Conservation (phyloP, 2,888 invertebrate species). For the Caenorhabditis becei region DNA sequence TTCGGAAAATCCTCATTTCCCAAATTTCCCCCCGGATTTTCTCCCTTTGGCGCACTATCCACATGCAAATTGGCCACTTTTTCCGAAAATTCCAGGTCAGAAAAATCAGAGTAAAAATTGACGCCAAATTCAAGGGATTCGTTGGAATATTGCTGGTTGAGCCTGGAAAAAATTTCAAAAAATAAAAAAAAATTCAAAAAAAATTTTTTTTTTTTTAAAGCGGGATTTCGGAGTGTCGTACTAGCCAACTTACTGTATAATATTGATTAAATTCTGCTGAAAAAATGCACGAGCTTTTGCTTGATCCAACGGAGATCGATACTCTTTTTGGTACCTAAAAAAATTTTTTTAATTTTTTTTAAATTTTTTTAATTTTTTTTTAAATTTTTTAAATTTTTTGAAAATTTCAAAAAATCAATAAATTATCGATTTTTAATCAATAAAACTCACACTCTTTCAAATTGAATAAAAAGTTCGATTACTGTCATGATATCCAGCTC, state of each 20-base stretch:
- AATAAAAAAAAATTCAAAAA: not conserved
- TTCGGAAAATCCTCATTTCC: not conserved
- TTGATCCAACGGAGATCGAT: constrained; percentile 26
- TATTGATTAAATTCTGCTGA: constrained; percentile 19
- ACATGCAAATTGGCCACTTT: constrained; percentile 32
- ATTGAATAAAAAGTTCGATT: constrained; percentile 30
- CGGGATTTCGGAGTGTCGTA: not conserved
- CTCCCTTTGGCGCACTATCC: not conserved
- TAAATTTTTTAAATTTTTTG: too few relatives aligned
- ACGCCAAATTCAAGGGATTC: constrained; percentile 19
- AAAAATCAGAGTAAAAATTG: constrained; percentile 34
- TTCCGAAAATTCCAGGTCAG: constrained; percentile 30
- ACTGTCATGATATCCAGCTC: constrained; percentile 17
- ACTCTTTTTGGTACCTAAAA: constrained; percentile 34
- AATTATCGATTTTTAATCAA: too few relatives aligned
- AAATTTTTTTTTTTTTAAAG: not conserved
- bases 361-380: not conserved
- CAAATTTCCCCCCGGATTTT: not conserved
- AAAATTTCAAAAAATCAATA: too few relatives aligned
- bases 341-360: not conserved
- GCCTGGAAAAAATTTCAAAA: constrained; percentile 11
- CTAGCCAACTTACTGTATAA: constrained; percentile 12
- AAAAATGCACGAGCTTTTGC: constrained; percentile 26
- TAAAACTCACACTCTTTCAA: constrained; percentile 35
- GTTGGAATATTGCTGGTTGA: constrained; percentile 26